Percentiles rank a stretch among this genome's conserved stretches.
Conservation (phyloP, 2,888 invertebrate genomes). For the Hemistola chrysoprasaria region DNA sequence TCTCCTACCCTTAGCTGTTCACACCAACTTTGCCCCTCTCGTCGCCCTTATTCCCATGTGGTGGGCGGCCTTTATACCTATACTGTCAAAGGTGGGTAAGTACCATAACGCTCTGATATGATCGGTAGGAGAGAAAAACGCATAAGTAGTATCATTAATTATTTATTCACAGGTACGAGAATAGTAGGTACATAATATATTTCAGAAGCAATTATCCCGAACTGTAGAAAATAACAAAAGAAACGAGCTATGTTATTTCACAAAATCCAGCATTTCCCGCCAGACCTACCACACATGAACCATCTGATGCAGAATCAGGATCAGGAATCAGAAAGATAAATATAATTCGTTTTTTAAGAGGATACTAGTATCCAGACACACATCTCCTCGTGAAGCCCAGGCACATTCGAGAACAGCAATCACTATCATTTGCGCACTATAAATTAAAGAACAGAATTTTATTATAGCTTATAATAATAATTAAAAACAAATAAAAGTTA, state of each 20-base stretch:
- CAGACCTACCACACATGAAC: conserved; percentile 85
- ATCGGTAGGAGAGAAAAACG: no score
- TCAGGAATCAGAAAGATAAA: conserved; percentile 63
- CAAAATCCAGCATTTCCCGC: conserved; percentile 86
- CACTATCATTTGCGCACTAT: conserved; percentile 54
- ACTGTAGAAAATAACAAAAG: conserved; percentile 86
- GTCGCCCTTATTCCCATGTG: no score
- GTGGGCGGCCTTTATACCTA: no score
- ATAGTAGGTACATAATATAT: conserved; percentile 88
- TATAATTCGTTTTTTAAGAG: no score
- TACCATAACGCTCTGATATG: no score
- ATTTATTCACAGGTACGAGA: conserved; percentile 63
- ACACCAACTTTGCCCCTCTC: no score
- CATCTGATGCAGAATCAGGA: conserved; percentile 88
- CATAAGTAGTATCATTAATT: background rate
- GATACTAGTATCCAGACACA: conserved; percentile 42
- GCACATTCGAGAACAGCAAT: conserved; percentile 60
- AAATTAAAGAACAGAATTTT: no score
- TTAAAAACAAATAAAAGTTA: no score
- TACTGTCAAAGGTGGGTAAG: no score
- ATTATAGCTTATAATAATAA: no score
- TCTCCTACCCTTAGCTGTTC: no score
- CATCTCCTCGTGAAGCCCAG: conserved; percentile 58
- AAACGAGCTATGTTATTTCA: conserved; percentile 87
- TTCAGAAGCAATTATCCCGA: conserved; percentile 86